Evolutionary conservation across 92 coral and sea anemone genomes (phyloP).

Genomic region (Palythoa heliodiscus): DNA sequence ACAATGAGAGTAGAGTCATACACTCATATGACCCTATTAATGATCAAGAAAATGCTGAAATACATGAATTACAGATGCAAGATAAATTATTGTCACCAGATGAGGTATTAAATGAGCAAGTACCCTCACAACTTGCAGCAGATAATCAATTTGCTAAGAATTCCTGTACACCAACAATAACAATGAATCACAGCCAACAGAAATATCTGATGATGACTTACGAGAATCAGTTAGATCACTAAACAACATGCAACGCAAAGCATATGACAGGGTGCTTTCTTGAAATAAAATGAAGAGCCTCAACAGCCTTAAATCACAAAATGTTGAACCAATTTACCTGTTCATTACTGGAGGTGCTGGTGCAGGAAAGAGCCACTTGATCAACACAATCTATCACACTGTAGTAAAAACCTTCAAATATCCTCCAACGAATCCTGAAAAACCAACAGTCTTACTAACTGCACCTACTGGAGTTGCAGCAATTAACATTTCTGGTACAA

Average conservation of each 20-base stretch:
- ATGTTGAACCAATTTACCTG: conserved; percentile 46
- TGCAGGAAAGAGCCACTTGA: conserved; percentile 52
- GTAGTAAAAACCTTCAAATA: conserved; percentile 53
- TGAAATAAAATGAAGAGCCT: conserved; percentile 60
- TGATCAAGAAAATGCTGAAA: background rate
- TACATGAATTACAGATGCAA: background rate
- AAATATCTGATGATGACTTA: background rate
- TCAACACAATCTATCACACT: conserved; percentile 46
- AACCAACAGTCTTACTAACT: too few species aligned
- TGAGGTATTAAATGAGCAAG: background rate
- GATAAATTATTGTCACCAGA: background rate
- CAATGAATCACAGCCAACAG: too few species aligned
- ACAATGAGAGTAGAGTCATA: background rate
- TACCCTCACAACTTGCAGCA: background rate
- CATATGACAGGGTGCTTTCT: conserved; percentile 10
- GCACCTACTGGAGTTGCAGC: too few species aligned
- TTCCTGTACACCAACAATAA: background rate
- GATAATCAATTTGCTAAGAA: background rate
- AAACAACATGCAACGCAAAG: background rate
- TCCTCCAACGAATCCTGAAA: conserved; percentile 45
- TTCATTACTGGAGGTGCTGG: conserved; percentile 68
- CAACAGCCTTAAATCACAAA: conserved; percentile 36
- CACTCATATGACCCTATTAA: background rate
- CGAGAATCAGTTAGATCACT: background rate
- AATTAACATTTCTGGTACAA: conserved; percentile 28